These are phyloP conservation scores for Cladorhizidae sp. DNA, from an alignment of 37 sponge, comb jelly and placozoan genomes.

Conservation along the genomic window DNA sequence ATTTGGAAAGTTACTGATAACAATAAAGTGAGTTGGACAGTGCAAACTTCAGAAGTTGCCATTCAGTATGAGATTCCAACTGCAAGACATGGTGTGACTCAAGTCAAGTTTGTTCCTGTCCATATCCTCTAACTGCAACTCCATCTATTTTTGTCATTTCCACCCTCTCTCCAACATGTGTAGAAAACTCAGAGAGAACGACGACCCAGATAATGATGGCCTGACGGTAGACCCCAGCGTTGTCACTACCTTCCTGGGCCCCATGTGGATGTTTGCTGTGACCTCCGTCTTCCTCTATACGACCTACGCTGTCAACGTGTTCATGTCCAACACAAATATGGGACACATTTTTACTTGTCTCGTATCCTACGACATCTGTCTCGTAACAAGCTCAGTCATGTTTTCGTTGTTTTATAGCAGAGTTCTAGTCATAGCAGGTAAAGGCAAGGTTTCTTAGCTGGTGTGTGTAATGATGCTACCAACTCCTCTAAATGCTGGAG, in stretches of 20 bases:
- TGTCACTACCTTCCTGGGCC: neutral
- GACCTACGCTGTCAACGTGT: neutral
- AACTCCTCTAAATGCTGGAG: too few relatives aligned
- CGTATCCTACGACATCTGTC: constrained; percentile 2
- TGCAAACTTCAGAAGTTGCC: too few relatives aligned
- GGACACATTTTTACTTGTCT: constrained; percentile 4
- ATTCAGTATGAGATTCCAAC: too few relatives aligned
- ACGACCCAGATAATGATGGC: neutral
- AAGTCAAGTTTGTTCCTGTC: too few relatives aligned
- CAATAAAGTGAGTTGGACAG: neutral
- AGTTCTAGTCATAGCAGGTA: too few relatives aligned
- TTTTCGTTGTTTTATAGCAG: neutral
- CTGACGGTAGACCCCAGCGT: neutral
- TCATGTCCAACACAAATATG: neutral
- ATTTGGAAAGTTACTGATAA: neutral
- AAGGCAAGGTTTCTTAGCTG: too few relatives aligned
- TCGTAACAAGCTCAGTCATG: neutral
- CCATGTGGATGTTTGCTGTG: constrained; percentile 9
- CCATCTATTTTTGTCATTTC: too few relatives aligned
- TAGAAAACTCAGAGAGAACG: neutral
- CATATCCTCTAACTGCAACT: too few relatives aligned
- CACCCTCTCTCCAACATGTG: too few relatives aligned
- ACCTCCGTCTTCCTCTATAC: constrained; percentile 8
- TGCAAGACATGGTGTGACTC: too few relatives aligned
- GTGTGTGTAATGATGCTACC: too few relatives aligned